These are phyloP conservation scores for Struthidea cinerea DNA, from an alignment of 2,113 vertebrate species.

Conservation along the genomic window DNA sequence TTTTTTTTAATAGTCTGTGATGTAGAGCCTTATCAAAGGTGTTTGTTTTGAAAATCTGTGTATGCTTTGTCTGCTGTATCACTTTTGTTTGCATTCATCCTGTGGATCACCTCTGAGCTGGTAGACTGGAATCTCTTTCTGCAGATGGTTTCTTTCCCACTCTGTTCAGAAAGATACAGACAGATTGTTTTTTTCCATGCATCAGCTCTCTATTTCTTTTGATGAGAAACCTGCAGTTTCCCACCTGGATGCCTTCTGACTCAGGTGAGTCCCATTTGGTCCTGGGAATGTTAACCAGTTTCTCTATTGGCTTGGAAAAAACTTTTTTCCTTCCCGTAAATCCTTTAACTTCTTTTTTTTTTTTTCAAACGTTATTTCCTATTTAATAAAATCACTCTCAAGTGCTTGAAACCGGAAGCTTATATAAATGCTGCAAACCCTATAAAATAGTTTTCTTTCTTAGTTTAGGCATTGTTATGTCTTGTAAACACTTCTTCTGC, in stretches of 20 bases:
- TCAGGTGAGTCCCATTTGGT: neutral
- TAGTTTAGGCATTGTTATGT: neutral
- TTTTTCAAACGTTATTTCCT: neutral
- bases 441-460: neutral
- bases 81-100: neutral
- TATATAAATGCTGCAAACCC: neutral
- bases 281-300: neutral
- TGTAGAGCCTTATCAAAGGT: neutral
- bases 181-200: neutral
- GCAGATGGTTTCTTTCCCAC: neutral
- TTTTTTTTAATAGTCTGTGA: neutral
- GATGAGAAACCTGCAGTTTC: neutral
- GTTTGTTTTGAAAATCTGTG: neutral
- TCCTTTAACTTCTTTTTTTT: neutral
- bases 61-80: neutral
- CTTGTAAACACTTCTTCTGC: neutral
- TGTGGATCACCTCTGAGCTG: neutral
- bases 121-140: neutral
- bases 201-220: neutral
- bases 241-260: neutral
- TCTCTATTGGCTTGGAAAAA: neutral
- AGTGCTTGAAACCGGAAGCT: neutral
- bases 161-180: neutral
- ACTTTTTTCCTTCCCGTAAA: neutral
- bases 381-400: neutral